These are phyloP conservation scores for Nanorana parkeri DNA, from an alignment of 2,113 vertebrate genomes.

Conservation along the genomic window DNA sequence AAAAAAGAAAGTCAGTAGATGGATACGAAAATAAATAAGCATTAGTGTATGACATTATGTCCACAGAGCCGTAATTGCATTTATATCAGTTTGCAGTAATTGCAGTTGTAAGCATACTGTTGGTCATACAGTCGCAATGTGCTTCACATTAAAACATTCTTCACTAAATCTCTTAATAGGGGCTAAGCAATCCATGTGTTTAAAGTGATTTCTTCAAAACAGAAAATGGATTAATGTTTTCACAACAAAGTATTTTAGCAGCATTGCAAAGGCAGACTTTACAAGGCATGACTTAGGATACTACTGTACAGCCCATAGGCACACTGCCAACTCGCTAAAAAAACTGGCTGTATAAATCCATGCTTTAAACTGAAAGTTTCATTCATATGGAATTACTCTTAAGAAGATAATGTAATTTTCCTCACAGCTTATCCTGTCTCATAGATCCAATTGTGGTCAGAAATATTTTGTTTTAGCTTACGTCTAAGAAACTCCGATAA, in stretches of 20 bases:
- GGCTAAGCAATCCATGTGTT: slow-evolving; percentile 14
- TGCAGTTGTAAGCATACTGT: background rate
- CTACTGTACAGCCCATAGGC: slow-evolving; percentile 7
- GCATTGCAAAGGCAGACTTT: slow-evolving; percentile 15
- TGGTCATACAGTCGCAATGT: background rate
- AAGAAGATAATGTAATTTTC: background rate
- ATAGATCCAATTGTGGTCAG: background rate
- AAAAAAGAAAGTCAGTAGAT: background rate
- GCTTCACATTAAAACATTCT: slow-evolving; percentile 12
- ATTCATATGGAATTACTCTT: background rate
- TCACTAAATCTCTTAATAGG: slow-evolving; percentile 30
- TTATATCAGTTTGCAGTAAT: slow-evolving; percentile 10
- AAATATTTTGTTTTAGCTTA: background rate
- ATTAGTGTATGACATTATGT: background rate
- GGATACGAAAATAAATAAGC: background rate
- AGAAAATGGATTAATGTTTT: slow-evolving; percentile 25
- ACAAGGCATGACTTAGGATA: background rate
- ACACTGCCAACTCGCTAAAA: background rate
- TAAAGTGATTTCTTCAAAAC: slow-evolving; percentile 15
- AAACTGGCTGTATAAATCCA: background rate
- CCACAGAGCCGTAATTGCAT: background rate
- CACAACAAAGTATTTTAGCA: slow-evolving; percentile 19
- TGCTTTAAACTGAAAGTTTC: background rate
- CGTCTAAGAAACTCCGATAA: no score
- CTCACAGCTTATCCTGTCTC: background rate